Evolutionary conservation across 2,113 vertebrate species (phyloP).

Genomic region (Xiphophorus maculatus): DNA sequence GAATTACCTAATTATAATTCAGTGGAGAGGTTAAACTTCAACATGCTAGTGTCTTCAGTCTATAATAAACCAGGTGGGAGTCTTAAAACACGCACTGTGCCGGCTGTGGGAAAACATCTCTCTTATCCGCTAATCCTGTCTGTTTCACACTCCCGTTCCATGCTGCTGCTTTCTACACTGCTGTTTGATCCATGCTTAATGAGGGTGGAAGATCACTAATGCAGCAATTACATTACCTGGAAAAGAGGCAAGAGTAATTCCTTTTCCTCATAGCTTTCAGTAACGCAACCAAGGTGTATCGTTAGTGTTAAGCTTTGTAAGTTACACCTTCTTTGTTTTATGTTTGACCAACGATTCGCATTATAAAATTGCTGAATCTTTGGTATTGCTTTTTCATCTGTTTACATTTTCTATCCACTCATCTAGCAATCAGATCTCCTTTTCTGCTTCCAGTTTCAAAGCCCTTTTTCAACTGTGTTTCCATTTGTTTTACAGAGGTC

Average conservation of each 20-base stretch:
- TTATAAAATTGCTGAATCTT: background rate
- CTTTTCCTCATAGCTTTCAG: slow-evolving; percentile 17
- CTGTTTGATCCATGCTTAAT: slow-evolving; percentile 76
- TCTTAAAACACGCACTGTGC: slow-evolving; percentile 60
- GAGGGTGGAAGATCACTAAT: slow-evolving; percentile 72
- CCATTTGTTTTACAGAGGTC: slow-evolving; percentile 43
- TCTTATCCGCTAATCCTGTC: slow-evolving; percentile 71
- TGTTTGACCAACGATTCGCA: slow-evolving; percentile 3
- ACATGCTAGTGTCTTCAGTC: slow-evolving; percentile 45
- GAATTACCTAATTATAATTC: slow-evolving; percentile 52
- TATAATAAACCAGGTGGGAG: slow-evolving; percentile 63
- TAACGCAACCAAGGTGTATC: slow-evolving; percentile 37
- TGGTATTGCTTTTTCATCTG: slow-evolving; percentile 1
- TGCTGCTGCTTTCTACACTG: slow-evolving; percentile 45
- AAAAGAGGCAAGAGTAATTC: slow-evolving; percentile 43
- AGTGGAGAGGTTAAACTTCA: slow-evolving; percentile 48
- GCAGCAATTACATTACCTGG: slow-evolving; percentile 69
- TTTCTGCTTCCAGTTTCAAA: slow-evolving; percentile 28
- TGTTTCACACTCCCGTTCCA: slow-evolving; percentile 61
- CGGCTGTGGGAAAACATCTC: slow-evolving; percentile 49
- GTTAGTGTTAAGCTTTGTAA: slow-evolving; percentile 46
- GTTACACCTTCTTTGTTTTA: slow-evolving; percentile 13
- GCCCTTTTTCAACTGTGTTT: slow-evolving; percentile 28
- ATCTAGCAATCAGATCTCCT: slow-evolving; percentile 27
- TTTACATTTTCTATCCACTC: slow-evolving; percentile 19